Evolutionary conservation across 2,888 invertebrate genomes (phyloP), one percentile per base, ranked within the genome.

Genomic region (Campoletis raptor): DNA sequence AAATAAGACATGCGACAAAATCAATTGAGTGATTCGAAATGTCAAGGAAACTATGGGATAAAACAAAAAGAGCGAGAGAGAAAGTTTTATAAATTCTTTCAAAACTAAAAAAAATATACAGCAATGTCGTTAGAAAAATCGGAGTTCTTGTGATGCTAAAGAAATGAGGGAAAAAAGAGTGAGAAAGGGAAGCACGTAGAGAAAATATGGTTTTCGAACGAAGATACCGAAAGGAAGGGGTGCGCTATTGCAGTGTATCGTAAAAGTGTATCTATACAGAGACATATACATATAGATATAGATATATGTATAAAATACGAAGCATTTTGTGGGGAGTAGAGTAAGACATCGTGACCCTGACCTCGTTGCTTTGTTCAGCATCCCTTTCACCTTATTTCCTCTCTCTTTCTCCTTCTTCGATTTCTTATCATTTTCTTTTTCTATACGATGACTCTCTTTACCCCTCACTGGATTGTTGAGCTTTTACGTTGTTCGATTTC

Each of bases 261-360:
- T 54, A 54, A 57, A 36, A 52, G 48, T 61, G 15, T 36, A 66
- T 48, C n/a, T 45, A 30, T 67, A 48, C 36, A 42, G 9, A 73
- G 12, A 15, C 30, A 30, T 40, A 52, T 54, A 69, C 18, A 15
- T 61, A 61, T 40, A 18, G 48, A 67, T 15, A 36, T 18, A 18
- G 8, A 24, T 40, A n/a, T 30, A 48, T 64, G 40, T 36, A 48
- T 15, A 70, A 69, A 72, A 61, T 30, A 61, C 21, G 15, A 36
- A 36, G 30, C 73, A 77, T 74, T 73, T 78, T 61, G 45, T 61
- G 61, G 74, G 21, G 40, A 21, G 42, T 67, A 64, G 79, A 74
- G 79, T 85, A 79, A 83, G 79, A 85, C 73, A 82, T 79, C 69
- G 61, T 48, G 85, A 85, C 85, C 85, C 80, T 85, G 85, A 85